phyloP scores from a whole-genome alignment of 92 coral and sea anemone genomes.

The Montipora capitata region DNA sequence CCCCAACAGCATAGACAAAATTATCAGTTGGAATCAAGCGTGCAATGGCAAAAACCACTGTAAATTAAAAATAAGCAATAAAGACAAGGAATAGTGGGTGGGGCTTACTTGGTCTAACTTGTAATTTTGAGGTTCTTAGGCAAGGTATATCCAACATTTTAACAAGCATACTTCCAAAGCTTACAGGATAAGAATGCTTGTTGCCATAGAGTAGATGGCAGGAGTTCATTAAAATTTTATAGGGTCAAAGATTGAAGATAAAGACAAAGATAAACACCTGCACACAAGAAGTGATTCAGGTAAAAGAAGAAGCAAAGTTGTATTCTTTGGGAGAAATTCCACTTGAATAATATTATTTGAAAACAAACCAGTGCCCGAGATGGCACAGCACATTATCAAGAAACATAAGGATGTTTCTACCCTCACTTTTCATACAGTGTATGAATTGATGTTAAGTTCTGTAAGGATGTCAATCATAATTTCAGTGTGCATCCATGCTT shows the following conservation, averaged over 20 bases:
- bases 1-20: not conserved
- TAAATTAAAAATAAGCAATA: not conserved
- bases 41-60: not conserved
- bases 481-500: too few species aligned
- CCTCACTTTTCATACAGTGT: too few species aligned
- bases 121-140: slow-evolving; percentile 28
- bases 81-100: not conserved
- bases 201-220: not conserved
- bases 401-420: too few species aligned
- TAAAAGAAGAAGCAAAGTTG: too few species aligned
- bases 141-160: slow-evolving; percentile 34
- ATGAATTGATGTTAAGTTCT: too few species aligned
- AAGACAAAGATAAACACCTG: not conserved
- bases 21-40: not conserved
- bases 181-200: slow-evolving; percentile 3
- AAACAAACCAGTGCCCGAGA: too few species aligned
- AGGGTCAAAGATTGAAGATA: slow-evolving; percentile 24
- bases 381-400: too few species aligned
- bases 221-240: slow-evolving; percentile 20
- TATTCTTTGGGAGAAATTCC: too few species aligned
- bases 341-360: too few species aligned
- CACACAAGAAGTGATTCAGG: not conserved
- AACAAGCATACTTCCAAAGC: slow-evolving; percentile 10
- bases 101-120: slow-evolving; percentile 74
- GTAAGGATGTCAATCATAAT: too few species aligned